A percentile compares a stretch with the other conserved stretches of the same genome.
Evolutionary conservation across 2,797 vertebrate genomes (phyloP).

Genomic region (Gambelia wislizenii): DNA sequence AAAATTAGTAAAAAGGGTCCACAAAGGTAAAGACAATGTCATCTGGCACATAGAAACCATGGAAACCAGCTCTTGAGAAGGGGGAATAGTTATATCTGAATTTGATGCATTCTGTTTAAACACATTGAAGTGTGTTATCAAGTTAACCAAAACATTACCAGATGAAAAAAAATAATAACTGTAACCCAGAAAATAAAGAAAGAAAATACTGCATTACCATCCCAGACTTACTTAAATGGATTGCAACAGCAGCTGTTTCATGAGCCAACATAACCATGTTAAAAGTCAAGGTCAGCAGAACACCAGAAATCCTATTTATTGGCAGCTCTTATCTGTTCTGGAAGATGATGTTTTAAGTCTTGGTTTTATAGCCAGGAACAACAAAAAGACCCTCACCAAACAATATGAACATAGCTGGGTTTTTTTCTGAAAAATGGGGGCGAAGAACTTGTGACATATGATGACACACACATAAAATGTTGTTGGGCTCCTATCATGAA

Average conservation of each 20-base stretch:
- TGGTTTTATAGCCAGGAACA: conserved; percentile 9
- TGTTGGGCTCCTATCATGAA: too few relatives aligned
- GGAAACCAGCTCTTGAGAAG: conserved; percentile 45
- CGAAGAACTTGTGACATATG: too few relatives aligned
- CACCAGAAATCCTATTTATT: conserved; percentile 15
- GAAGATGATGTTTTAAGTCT: conserved; percentile 25
- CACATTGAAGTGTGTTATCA: conserved; percentile 16
- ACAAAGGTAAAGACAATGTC: conserved; percentile 11
- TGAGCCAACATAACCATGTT: neutral
- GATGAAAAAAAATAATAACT: conserved; percentile 54
- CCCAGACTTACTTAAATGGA: conserved; percentile 14
- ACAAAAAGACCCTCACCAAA: conserved; percentile 6
- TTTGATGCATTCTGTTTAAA: conserved; percentile 27
- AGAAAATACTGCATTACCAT: conserved; percentile 33
- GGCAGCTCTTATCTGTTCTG: conserved; percentile 3
- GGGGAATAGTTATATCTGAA: neutral
- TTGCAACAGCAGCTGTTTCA: neutral
- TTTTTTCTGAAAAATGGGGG: neutral
- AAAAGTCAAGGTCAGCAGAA: neutral
- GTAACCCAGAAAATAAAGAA: conserved; percentile 34
- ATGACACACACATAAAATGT: too few relatives aligned
- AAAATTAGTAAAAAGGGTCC: conserved; percentile 37
- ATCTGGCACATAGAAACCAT: conserved; percentile 28
- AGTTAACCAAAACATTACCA: conserved; percentile 44
- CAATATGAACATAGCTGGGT: conserved; percentile 8